Evolutionary conservation across 2,888 invertebrate species (phyloP), one percentile per base, ranked within the genome.

Genomic region (Sarcophaga carnaria): DNA sequence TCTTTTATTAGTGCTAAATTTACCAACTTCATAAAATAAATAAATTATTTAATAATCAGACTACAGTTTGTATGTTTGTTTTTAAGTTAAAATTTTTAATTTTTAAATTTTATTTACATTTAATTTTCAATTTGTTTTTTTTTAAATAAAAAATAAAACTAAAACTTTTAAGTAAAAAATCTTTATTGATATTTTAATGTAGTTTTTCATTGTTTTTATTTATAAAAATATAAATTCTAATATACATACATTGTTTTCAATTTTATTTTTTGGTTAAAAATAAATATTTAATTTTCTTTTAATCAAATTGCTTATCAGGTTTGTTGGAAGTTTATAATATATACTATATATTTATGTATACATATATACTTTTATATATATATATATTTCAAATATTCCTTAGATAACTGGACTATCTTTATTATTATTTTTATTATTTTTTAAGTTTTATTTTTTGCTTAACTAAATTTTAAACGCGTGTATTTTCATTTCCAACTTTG

Each of bases 161-260:
- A 37, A 27, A 83, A 66, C 3, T 2, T 59, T 45, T 59, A 70
- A 64, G 54, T 62, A 62, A 81, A 77, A 14, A 76, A 63, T 60
- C 2, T 72, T 66, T 59, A 59, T n/a, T 22, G 37, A 64, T 69
- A 80, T 37, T 20, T 64, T 25, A 81, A 67, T 71, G 37, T 37
- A 37, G 25, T 70, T 76, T 80, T 64, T 27, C 49, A 22, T 64
- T 80, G 62, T 37, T 80, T 14, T 49, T 83, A 20, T 59, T 86
- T 88, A 86, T 87, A 87, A 87, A 88, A 88, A 88, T 83, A 85
- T 84, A 81, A 85, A 85, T 83, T 83, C 72, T 78, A 87, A 81
- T 88, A 22, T 83, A 77, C 60, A 22, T 83, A 77, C 60, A 72
- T 27, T 77, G 59, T 64, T 54, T 54, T 63, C 45, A 67, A 69